Evolutionary conservation across 2,888 invertebrate genomes (phyloP), one percentile per base, ranked within the genome.

Genomic region (Theodoxus fluviatilis): DNA sequence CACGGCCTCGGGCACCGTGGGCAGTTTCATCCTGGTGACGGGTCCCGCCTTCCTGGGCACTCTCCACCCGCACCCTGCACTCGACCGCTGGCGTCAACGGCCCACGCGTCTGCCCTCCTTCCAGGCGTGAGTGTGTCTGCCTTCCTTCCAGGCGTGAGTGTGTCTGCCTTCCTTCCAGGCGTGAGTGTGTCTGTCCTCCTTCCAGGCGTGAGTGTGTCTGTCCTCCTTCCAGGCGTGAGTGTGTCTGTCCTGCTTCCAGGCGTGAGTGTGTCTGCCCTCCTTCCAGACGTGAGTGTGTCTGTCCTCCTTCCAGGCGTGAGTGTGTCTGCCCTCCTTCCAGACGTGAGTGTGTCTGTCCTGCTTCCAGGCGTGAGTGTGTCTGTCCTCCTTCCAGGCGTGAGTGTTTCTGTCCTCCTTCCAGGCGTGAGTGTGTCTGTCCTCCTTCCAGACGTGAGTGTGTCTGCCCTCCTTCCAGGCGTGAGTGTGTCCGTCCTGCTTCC

Each of bases 21-120:
- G 78, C 67, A 74, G 75, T 70, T 73, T 71, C 35, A 73, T 81
- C 59, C 67, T 76, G 25, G 76, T 82, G 2, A 74, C 76, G 31
- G 74, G 77, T 38, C 81, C 84, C 3, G n/a, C 84, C 59, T 82
- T 82, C 61, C 38, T 82, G 33, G 85, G 85, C 12, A 74, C 76
- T 28, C 76, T 85, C 7, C 84, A 83, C 70, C 73, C 76, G 33
- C 80, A 82, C 71, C 76, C 80, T 0, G 75, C 78, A 18, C 57
- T 81, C 7, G 72, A 83, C 73, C 78, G 77, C n/a, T 85, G 85
- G 85, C 78, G 79, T 40, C 70, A 70, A 3, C 72, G 77, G 6
- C 74, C 75, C 1, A 52, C 61, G 0, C 37, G 67, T n/a, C 70
- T 81, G 28, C 69, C 78, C 12, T 68, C 79, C 9, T 67, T 63